Base-by-base conservation (phyloP, 2,888 invertebrate genomes). In the Apomyelois bistriatella region DNA sequence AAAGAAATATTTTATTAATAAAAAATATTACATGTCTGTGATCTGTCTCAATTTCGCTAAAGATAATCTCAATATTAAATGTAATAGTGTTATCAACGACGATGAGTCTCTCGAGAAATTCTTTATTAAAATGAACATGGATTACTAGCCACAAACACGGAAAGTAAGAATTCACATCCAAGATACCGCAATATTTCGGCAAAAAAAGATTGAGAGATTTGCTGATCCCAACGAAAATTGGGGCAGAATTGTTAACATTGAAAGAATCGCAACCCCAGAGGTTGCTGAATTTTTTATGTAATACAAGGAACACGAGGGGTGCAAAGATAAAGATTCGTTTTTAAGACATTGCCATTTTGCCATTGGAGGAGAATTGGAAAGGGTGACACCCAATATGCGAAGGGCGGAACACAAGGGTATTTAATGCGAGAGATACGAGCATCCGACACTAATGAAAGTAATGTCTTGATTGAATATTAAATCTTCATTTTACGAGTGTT, bases 241-340 rank as follows among this genome's bases (percentile, higher is more conserved):
- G 56, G 58, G 54, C 58, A 54, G 61, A 62, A 66, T 61, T 69
- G 68, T 68, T 71, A 68, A 67, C 54, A 70, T 61, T 59, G 62
- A 62, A 65, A 63, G 59, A 61, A 61, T 53, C 60, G 55, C 58
- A 63, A 75, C 71, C 80, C 82, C 73, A 66, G 59, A 65, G 43
- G 43, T 48, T n/a, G 48, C 49, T 78, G 60, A 69, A 75, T 81
- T 82, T 82, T 84, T 82, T 79, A 78, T 79, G 72, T 68, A 70
- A 71, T 70, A 63, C 59, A 64, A 64, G 59, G 56, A 56, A 58
- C 57, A 58, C 60, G 65, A 72, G 70, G 78, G 81, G 70, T 61
- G 58, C 58, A 58, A 66, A 69, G 65, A 78, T 79, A 78, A 79
- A 81, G 74, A 76, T 75, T 74, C 75, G 71, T 76, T 70, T 76